Conservation (phyloP, 2,888 invertebrate species). For the Mythimna vitellina region DNA sequence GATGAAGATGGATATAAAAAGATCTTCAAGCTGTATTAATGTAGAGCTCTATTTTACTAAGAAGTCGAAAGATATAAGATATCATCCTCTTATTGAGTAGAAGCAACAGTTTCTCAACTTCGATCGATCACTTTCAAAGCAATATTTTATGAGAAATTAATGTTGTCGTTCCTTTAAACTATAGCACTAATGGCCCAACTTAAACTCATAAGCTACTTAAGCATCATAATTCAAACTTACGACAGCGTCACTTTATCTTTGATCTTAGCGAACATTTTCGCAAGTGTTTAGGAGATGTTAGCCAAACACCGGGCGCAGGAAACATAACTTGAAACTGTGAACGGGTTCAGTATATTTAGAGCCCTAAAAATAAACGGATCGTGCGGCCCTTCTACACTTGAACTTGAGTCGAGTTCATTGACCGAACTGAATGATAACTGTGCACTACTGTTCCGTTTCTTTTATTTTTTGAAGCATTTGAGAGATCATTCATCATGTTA, state of each 20-base stretch:
- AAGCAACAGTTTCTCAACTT: conserved; percentile 23
- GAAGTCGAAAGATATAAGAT: neutral
- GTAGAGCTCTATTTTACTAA: conserved; percentile 11
- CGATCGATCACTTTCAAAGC: conserved; percentile 32
- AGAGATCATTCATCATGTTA: conserved; percentile 53
- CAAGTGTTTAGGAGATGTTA: conserved; percentile 66
- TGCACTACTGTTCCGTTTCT: conserved; percentile 62
- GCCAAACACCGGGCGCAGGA: conserved; percentile 74
- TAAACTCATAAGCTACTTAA: conserved; percentile 44
- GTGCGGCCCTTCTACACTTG: conserved; percentile 84
- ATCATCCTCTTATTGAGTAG: neutral
- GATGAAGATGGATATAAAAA: no score
- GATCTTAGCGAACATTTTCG: conserved; percentile 70
- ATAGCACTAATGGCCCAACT: conserved; percentile 36
- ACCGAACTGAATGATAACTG: conserved; percentile 79
- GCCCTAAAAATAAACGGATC: conserved; percentile 85
- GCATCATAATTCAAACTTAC: conserved; percentile 63
- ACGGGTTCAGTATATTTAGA: conserved; percentile 82
- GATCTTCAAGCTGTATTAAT: no score
- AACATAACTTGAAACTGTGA: conserved; percentile 71
- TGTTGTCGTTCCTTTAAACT: conserved; percentile 37
- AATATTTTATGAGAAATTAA: conserved; percentile 34
- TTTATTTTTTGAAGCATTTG: conserved; percentile 56
- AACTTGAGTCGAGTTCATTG: conserved; percentile 85
- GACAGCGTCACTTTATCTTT: conserved; percentile 64